Base-by-base conservation (phyloP, 2,888 invertebrate species). In the Stegana nigrithorax region DNA sequence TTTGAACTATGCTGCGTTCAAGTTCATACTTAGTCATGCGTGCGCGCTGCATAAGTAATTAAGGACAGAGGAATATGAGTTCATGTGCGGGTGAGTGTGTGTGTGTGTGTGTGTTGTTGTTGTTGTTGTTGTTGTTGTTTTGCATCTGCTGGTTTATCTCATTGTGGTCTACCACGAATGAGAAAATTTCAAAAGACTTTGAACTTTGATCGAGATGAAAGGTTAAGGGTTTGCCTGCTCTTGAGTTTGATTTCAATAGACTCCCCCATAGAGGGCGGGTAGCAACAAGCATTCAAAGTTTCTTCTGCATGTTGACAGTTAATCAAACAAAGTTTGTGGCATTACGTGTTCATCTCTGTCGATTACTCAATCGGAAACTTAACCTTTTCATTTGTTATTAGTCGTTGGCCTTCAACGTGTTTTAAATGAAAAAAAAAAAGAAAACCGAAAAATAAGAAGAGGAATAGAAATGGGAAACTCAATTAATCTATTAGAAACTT, bases 401-500 rank as follows among this genome's bases (percentile, higher is more conserved):
- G n/a, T n/a, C n/a, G n/a, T n/a, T n/a, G n/a, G n/a, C n/a, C n/a
- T n/a, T n/a, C n/a, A n/a, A n/a, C n/a, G n/a, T n/a, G n/a, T n/a
- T n/a, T n/a, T n/a, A n/a, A n/a, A n/a, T n/a, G n/a, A n/a, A n/a
- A n/a, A n/a, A n/a, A n/a, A n/a, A n/a, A n/a, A n/a, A n/a, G n/a
- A n/a, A n/a, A n/a, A n/a, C n/a, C n/a, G n/a, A n/a, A n/a, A n/a
- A n/a, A n/a, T n/a, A n/a, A n/a, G n/a, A n/a, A n/a, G n/a, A n/a
- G n/a, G n/a, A n/a, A n/a, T n/a, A n/a, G n/a, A n/a, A n/a, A n/a
- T n/a, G n/a, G n/a, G n/a, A n/a, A n/a, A n/a, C n/a, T n/a, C 80
- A 75, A 80, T 75, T 75, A 75, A 75, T 78, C 75, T 78, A 75
- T 75, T 75, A 78, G 69, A 75, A 75, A 75, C 73, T 80, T n/a